These are phyloP conservation scores for Forbesichthys agassizii DNA, from an alignment of 2,113 vertebrate genomes.

Conservation along the genomic window DNA sequence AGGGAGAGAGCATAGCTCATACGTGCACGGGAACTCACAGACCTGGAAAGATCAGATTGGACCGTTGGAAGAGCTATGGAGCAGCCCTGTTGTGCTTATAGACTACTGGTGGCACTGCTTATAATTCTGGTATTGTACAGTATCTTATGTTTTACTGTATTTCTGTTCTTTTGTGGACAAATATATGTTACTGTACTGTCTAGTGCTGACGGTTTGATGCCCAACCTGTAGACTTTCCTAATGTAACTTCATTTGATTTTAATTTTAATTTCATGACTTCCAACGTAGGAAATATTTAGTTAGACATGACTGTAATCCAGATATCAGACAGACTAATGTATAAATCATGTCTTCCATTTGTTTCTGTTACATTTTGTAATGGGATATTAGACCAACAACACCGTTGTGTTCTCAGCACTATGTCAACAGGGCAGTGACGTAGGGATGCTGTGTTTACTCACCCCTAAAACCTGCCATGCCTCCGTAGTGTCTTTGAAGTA, in stretches of 20 bases:
- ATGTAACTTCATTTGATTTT: neutral
- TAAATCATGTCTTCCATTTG: too few species aligned
- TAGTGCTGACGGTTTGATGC: too few species aligned
- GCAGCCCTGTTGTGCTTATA: conserved; percentile 43
- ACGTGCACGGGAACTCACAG: conserved; percentile 3
- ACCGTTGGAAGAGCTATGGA: conserved; percentile 61
- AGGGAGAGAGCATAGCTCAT: conserved; percentile 63
- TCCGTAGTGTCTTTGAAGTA: neutral
- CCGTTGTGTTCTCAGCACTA: too few species aligned
- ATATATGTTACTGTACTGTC: neutral
- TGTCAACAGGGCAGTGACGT: conserved; percentile 8
- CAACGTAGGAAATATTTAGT: too few species aligned
- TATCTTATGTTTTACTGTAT: conserved; percentile 13
- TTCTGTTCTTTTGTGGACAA: neutral
- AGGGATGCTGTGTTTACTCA: conserved; percentile 13
- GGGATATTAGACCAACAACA: too few species aligned
- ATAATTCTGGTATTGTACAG: conserved; percentile 71
- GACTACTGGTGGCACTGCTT: conserved; percentile 64
- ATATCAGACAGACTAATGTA: too few species aligned
- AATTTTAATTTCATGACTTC: neutral
- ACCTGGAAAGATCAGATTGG: conserved; percentile 2
- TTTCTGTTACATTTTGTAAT: too few species aligned
- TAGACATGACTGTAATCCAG: too few species aligned
- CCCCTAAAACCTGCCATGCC: neutral
- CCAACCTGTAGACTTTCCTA: neutral